Conservation (phyloP, 1,140 invertebrate genomes). For the Bicyclus anynana region DNA sequence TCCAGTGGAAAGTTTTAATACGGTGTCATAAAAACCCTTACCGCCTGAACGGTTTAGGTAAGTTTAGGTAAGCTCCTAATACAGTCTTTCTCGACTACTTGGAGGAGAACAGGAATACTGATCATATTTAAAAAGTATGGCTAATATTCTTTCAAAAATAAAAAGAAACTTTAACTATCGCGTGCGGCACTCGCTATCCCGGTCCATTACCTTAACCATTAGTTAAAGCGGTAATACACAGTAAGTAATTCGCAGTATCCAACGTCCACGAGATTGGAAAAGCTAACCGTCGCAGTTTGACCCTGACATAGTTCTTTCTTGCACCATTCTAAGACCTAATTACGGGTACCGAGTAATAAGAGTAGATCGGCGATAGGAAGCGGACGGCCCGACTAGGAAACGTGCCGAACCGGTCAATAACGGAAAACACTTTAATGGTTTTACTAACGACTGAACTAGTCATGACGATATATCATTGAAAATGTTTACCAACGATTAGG, state of each 20-base stretch:
- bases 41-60: too few species aligned
- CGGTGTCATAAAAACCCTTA: too few species aligned
- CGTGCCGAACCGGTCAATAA: conserved; percentile 26
- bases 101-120: too few species aligned
- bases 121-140: too few species aligned
- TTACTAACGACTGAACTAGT: conserved; percentile 2
- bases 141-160: too few species aligned
- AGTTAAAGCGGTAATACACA: conserved; percentile 7
- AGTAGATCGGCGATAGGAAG: conserved; percentile 49
- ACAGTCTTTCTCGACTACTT: too few species aligned
- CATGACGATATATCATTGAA: conserved; percentile 1
- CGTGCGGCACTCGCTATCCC: too few species aligned
- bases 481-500: conserved; percentile 1
- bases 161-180: too few species aligned
- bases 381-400: conserved; percentile 37
- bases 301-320: conserved; percentile 56
- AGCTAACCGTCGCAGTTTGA: conserved; percentile 40
- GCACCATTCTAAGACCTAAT: conserved; percentile 54
- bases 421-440: conserved; percentile 16
- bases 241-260: conserved; percentile 31
- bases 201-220: background rate
- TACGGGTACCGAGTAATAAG: conserved; percentile 36
- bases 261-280: conserved; percentile 36
- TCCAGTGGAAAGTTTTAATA: too few species aligned
- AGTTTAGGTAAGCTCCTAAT: too few species aligned